These are phyloP conservation scores for Octopus bimaculoides DNA, from an alignment of 1,140 invertebrate species.

Conservation along the genomic window DNA sequence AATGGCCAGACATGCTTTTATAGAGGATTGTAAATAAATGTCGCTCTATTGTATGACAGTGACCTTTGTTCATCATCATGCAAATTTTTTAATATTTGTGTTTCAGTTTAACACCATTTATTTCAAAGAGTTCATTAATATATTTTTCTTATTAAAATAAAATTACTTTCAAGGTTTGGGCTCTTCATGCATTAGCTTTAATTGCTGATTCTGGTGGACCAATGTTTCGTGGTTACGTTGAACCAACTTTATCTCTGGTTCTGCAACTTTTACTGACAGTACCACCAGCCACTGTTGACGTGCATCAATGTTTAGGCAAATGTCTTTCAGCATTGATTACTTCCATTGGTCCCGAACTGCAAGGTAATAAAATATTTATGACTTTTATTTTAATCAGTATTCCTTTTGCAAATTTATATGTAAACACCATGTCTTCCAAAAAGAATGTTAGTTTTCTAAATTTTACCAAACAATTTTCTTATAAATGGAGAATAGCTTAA, in stretches of 20 bases:
- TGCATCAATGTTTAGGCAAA: slow-evolving; percentile 93
- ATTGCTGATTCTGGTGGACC: slow-evolving; percentile 97
- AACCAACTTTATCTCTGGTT: slow-evolving; percentile 84
- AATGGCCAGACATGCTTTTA: no score
- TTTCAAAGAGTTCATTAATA: not conserved
- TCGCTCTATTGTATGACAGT: not conserved
- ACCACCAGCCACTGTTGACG: slow-evolving; percentile 84
- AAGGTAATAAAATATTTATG: slow-evolving; percentile 63
- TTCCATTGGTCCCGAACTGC: slow-evolving; percentile 95
- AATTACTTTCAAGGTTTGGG: slow-evolving; percentile 75
- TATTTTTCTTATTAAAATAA: not conserved
- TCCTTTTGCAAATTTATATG: no score
- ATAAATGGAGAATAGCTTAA: no score
- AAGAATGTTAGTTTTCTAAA: no score
- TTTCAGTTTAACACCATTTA: not conserved
- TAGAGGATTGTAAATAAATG: not conserved
- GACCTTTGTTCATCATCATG: not conserved
- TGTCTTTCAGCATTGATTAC: slow-evolving; percentile 90
- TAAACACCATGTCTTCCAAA: no score
- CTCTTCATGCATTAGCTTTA: slow-evolving; percentile 88
- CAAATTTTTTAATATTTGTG: not conserved
- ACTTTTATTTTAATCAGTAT: no score
- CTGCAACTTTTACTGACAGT: slow-evolving; percentile 86
- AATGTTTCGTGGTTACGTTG: slow-evolving; percentile 96
- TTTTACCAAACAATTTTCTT: no score